These are phyloP conservation scores for Lepidothrix coronata DNA, from an alignment of 2,113 vertebrate genomes.

Conservation along the genomic window DNA sequence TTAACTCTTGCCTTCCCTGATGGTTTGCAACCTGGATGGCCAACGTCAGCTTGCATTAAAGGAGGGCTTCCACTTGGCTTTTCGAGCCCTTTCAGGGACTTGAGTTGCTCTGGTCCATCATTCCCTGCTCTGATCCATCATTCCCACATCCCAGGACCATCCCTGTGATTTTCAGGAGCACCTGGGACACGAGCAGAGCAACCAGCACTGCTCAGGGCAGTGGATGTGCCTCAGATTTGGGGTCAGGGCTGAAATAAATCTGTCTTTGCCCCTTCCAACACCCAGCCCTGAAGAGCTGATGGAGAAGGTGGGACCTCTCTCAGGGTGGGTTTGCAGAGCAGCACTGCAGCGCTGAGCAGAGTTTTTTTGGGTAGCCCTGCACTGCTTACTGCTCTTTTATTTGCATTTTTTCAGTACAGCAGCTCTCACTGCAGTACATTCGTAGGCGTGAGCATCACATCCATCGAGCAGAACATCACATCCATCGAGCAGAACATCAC, in stretches of 20 bases:
- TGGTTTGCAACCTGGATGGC: neutral
- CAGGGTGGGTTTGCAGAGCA: neutral
- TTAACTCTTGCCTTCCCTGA: slow-evolving; percentile 38
- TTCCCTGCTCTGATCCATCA: neutral
- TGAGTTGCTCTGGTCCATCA: neutral
- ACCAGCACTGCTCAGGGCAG: neutral
- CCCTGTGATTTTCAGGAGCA: neutral
- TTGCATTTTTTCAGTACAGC: neutral
- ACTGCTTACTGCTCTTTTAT: neutral
- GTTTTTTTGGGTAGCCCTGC: neutral
- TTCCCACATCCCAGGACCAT: neutral
- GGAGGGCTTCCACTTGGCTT: neutral
- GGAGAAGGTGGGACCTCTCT: neutral
- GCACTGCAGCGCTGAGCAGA: neutral
- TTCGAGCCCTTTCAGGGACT: neutral
- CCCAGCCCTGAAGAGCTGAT: neutral
- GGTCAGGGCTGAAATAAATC: neutral
- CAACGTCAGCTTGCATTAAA: neutral
- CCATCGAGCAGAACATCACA: neutral
- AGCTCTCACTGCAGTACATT: neutral
- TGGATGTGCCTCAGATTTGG: rapidly evolving
- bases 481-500: neutral
- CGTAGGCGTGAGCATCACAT: rapidly evolving
- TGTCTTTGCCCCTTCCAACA: neutral
- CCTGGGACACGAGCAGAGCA: neutral